Evolutionary conservation across 2,888 invertebrate genomes (phyloP).

Genomic region (Cephus rjabovi): DNA sequence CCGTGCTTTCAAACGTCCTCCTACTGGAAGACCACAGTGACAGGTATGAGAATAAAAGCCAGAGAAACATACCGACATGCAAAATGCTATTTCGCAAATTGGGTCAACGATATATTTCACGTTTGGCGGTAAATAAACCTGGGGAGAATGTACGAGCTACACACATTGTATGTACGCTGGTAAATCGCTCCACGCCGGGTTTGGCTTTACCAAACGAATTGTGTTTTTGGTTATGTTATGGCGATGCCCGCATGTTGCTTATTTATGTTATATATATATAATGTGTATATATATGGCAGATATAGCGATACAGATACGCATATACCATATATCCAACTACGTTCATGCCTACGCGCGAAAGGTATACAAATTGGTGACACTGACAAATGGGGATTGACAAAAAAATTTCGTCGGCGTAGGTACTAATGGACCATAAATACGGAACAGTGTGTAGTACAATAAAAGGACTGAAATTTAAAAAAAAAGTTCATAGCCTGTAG

Average conservation of each 20-base stretch:
- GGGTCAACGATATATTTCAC: conserved; percentile 5
- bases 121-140: conserved; percentile 4
- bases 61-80: neutral
- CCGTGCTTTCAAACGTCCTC: neutral
- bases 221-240: neutral
- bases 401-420: neutral
- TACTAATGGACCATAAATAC: neutral
- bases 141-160: neutral
- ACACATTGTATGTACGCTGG: neutral
- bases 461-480: neutral
- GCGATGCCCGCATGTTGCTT: neutral
- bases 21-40: no score
- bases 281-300: neutral
- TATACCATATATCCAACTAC: neutral
- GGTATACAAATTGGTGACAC: neutral
- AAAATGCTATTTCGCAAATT: neutral
- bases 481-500: neutral
- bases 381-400: neutral
- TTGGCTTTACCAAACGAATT: neutral
- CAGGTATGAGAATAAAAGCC: neutral
- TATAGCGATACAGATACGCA: neutral
- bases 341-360: neutral
- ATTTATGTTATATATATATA: neutral
- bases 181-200: neutral
- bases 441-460: neutral